Evolutionary conservation across 2,888 invertebrate genomes (phyloP), one percentile per base, ranked within the genome.

Genomic region (Cactoblastis cactorum): DNA sequence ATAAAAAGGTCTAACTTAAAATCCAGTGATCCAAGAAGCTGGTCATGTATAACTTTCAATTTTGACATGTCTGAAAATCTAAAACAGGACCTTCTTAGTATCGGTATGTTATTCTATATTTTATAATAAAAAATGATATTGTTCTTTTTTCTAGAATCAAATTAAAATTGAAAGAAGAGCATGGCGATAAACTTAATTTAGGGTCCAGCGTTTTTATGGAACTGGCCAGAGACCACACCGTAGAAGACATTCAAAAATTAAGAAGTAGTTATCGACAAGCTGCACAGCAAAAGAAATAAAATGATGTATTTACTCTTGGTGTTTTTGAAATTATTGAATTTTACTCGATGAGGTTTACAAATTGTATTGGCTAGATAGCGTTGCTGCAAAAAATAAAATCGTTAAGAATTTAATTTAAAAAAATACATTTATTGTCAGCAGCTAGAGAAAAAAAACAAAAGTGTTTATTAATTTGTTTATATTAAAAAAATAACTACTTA

Each of bases 401-500:
- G 9, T 11, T 32, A 6, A 12, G 1, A 1, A 35, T 14, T 33
- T 2, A 3, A 35, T 3, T 35, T 14, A 35, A 35, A 35, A 45
- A 32, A 22, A 47, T 35, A 35, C 34, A 47, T 41, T n/a, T n/a
- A n/a, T n/a, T n/a, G n/a, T n/a, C n/a, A n/a, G n/a, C n/a, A n/a
- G n/a, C n/a, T n/a, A 47, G 37, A 35, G 22, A 47, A 24, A 38
- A 41, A 41, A 24, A 24, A 9, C 24, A 41, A 41, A 1, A 14
- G 43, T 28, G 28, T 43, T 43, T 17, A 28, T 43, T 43, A 43
- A 15, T 46, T 46, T 34, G 35, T 28, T 46, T 46, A 35, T 35
- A 19, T 48, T 22, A 48, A 12, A 17, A 37, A 38, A 24, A 48
- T 65, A 61, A 53, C 57, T 55, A 58, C 52, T 61, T 62, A 57